phyloP scores from a whole-genome alignment of 2,113 vertebrate species.

The Osmerus mordax region DNA sequence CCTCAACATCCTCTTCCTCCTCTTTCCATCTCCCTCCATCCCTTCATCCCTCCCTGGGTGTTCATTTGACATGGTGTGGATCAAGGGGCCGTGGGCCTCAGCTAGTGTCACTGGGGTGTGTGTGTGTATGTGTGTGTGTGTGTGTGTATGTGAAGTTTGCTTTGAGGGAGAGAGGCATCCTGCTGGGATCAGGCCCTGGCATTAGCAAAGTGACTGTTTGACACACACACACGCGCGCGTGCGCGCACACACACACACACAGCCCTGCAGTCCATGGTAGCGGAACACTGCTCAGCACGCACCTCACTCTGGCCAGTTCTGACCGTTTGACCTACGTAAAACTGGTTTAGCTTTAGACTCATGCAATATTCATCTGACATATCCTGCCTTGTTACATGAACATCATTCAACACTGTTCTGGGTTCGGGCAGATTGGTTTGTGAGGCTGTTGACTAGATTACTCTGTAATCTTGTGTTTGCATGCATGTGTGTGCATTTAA shows the following conservation, averaged over 20 bases:
- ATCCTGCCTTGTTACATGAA: background rate
- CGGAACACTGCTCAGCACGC: background rate
- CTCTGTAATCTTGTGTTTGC: background rate
- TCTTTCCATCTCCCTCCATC: constrained; percentile 25
- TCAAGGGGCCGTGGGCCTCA: constrained; percentile 38
- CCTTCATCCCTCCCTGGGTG: constrained; percentile 51
- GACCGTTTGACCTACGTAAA: background rate
- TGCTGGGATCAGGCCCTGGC: background rate
- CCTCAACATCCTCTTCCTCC: background rate
- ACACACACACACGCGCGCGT: constrained; percentile 13
- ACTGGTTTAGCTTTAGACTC: background rate
- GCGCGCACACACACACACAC: constrained; percentile 13
- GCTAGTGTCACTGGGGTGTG: constrained; percentile 23
- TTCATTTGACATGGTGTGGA: constrained; percentile 56
- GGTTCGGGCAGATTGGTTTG: background rate
- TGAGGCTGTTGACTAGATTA: background rate
- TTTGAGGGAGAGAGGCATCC: constrained; percentile 7
- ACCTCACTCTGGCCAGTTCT: background rate
- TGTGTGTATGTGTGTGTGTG: background rate
- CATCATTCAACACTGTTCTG: background rate
- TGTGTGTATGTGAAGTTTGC: background rate
- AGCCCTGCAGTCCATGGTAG: too few relatives aligned
- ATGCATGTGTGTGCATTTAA: background rate
- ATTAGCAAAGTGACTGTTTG: too few relatives aligned
- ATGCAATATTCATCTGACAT: constrained; percentile 1